phyloP scores from a whole-genome alignment of 2,888 invertebrate genomes.

The Drosophila mayaguana region DNA sequence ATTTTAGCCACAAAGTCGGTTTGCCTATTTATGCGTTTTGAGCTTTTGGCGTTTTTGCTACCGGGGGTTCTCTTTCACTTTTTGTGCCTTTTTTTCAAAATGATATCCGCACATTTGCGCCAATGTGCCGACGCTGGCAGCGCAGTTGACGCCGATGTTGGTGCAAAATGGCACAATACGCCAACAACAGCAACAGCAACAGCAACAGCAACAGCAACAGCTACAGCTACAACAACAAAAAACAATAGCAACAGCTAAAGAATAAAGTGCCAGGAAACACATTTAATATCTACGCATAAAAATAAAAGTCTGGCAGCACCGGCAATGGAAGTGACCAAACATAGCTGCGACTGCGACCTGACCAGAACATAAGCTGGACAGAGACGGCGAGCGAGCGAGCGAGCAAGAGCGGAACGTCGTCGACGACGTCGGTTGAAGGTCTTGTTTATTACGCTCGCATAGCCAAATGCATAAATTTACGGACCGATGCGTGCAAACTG shows the following conservation, averaged over 20 bases:
- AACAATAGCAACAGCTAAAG: slow-evolving; percentile 50
- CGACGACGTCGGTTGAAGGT: slow-evolving; percentile 69
- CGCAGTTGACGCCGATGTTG: slow-evolving; percentile 60
- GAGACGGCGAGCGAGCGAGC: slow-evolving; percentile 14
- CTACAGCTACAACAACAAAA: slow-evolving; percentile 35
- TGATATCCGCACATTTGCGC: slow-evolving; percentile 76
- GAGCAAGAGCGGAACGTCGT: slow-evolving; percentile 28
- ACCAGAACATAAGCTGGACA: slow-evolving; percentile 25
- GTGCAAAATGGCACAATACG: slow-evolving; percentile 73
- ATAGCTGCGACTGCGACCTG: slow-evolving; percentile 39
- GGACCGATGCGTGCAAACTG: slow-evolving; percentile 81
- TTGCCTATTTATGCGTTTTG: slow-evolving; percentile 74
- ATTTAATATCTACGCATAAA: slow-evolving; percentile 80
- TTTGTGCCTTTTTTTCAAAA: slow-evolving; percentile 24
- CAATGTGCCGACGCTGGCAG: slow-evolving; percentile 62
- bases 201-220: slow-evolving; percentile 34
- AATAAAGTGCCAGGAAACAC: slow-evolving; percentile 82
- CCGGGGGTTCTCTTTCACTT: slow-evolving; percentile 24
- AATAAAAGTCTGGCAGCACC: slow-evolving; percentile 68
- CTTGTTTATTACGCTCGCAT: slow-evolving; percentile 81
- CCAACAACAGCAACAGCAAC: slow-evolving; percentile 46
- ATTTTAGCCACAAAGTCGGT: slow-evolving; percentile 54
- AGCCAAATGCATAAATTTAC: slow-evolving; percentile 81
- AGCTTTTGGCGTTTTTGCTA: slow-evolving; percentile 45
- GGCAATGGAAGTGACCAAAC: slow-evolving; percentile 76